These are phyloP conservation scores for Spicauda simplicius DNA, from an alignment of 2,888 invertebrate genomes.

Conservation along the genomic window DNA sequence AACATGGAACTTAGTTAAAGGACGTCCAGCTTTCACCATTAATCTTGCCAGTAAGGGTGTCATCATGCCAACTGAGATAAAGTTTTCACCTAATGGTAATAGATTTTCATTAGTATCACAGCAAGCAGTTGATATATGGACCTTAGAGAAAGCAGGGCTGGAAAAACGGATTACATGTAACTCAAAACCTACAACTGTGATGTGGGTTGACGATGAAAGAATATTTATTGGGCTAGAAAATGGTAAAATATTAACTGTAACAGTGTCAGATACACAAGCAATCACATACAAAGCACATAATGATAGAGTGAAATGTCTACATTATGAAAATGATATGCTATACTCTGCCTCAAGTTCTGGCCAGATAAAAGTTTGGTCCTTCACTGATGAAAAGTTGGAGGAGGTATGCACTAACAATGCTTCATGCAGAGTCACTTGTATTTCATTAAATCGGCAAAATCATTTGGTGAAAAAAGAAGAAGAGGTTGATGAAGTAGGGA, in stretches of 20 bases:
- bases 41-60: conserved; percentile 90
- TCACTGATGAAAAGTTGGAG: conserved; percentile 64
- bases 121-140: conserved; percentile 91
- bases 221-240: conserved; percentile 90
- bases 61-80: conserved; percentile 76
- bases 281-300: conserved; percentile 83
- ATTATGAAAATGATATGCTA: conserved; percentile 82
- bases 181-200: conserved; percentile 88
- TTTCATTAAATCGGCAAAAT: conserved; percentile 84
- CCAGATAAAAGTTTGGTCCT: conserved; percentile 90
- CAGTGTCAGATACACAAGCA: conserved; percentile 79
- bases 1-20: conserved; percentile 98
- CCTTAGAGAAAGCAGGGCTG: conserved; percentile 90
- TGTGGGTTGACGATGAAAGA: conserved; percentile 87
- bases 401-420: conserved; percentile 86
- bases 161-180: conserved; percentile 87
- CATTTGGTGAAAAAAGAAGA: conserved; percentile 73
- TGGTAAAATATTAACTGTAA: conserved; percentile 87
- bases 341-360: conserved; percentile 92
- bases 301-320: conserved; percentile 88
- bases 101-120: conserved; percentile 91
- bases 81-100: conserved; percentile 91
- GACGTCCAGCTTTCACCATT: conserved; percentile 94
- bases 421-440: conserved; percentile 90
- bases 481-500: conserved; percentile 48